A percentile compares a stretch with the other conserved stretches of the same genome.
Conservation (phyloP, 2,888 invertebrate species). For the Thera britannica region DNA sequence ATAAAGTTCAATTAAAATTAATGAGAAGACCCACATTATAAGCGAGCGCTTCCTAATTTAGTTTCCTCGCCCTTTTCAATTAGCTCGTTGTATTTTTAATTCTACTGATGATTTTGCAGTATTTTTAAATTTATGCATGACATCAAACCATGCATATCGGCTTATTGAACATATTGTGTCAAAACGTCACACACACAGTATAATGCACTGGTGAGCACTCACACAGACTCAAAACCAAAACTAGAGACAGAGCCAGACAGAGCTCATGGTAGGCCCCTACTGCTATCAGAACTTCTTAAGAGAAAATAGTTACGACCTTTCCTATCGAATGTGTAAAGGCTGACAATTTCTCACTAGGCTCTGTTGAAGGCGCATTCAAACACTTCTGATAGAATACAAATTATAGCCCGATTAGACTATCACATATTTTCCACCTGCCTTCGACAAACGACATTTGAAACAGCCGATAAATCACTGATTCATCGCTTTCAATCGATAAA, state of each 20-base stretch:
- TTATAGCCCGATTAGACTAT: conserved; percentile 20
- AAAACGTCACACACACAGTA: no score
- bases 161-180: neutral
- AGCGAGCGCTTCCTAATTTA: conserved; percentile 65
- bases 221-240: no score
- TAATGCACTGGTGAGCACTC: no score
- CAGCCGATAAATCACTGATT: conserved; percentile 29
- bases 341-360: conserved; percentile 6
- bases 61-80: conserved; percentile 40
- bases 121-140: conserved; percentile 4
- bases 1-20: conserved; percentile 72
- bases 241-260: no score
- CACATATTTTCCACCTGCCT: conserved; percentile 24
- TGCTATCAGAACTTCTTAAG: no score
- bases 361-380: neutral
- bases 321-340: neutral
- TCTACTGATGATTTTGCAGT: conserved; percentile 5
- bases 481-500: conserved; percentile 28
- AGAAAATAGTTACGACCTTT: neutral
- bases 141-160: neutral
- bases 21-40: conserved; percentile 60
- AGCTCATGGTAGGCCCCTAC: no score
- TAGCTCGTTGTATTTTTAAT: conserved; percentile 16
- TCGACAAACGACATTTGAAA: conserved; percentile 26
- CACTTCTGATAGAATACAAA: conserved; percentile 17